phyloP scores from a whole-genome alignment of 2,888 invertebrate genomes.

The Quadriops clusia region DNA sequence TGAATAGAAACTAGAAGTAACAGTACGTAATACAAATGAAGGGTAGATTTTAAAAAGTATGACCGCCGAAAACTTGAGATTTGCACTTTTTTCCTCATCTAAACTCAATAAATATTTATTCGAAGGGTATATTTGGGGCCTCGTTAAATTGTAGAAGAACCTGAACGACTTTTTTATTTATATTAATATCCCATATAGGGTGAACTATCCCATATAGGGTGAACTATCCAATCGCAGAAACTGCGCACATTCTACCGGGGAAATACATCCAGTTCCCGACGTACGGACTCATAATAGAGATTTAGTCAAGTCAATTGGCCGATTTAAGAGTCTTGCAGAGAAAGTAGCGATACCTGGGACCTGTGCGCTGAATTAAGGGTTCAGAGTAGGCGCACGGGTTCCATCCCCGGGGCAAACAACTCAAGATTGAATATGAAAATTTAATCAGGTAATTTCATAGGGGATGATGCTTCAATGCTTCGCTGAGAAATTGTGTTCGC shows the following conservation, averaged over 20 bases:
- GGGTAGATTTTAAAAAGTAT: too few relatives aligned
- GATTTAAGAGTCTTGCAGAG: conserved; percentile 11
- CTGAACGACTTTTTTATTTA: too few relatives aligned
- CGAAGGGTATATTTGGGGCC: too few relatives aligned
- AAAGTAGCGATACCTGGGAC: conserved; percentile 16
- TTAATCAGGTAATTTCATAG: conserved; percentile 62
- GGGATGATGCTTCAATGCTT: conserved; percentile 38
- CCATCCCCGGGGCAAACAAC: conserved; percentile 50
- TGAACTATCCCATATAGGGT: too few relatives aligned
- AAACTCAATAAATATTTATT: too few relatives aligned
- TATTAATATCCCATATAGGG: too few relatives aligned
- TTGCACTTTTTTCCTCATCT: too few relatives aligned
- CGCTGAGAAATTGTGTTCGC: conserved; percentile 29
- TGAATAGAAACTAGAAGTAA: conserved; percentile 18
- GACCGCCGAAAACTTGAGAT: too few relatives aligned
- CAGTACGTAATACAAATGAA: too few relatives aligned
- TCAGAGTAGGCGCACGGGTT: conserved; percentile 21
- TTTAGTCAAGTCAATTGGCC: conserved; percentile 12
- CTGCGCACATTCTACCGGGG: neutral
- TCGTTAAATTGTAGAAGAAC: too few relatives aligned
- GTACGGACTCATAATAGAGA: neutral
- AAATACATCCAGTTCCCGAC: neutral
- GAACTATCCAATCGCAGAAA: too few relatives aligned
- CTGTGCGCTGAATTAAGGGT: conserved; percentile 18
- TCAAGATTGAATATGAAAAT: conserved; percentile 73